Conservation (phyloP, 2,113 vertebrate genomes). For the Girardinichthys multiradiatus region DNA sequence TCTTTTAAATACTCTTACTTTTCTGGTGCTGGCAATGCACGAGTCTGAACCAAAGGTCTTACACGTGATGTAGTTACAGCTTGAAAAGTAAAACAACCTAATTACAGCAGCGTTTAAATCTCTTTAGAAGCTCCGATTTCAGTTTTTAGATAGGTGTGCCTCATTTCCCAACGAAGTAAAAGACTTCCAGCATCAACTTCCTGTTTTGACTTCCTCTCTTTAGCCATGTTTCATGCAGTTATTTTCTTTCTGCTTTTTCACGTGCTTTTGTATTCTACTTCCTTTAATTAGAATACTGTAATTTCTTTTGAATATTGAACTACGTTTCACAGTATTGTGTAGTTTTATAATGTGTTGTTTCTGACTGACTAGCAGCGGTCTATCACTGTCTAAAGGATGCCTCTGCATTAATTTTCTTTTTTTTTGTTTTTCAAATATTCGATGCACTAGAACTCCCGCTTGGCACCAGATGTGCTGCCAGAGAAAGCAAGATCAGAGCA, state of each 20-base stretch:
- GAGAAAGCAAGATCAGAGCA: background rate
- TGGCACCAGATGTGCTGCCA: too few relatives aligned
- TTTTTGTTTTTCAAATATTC: too few relatives aligned
- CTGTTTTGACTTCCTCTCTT: constrained; percentile 16
- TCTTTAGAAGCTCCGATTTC: background rate
- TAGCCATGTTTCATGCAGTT: constrained; percentile 13
- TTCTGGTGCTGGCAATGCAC: too few relatives aligned
- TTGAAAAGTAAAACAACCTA: background rate
- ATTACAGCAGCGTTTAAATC: background rate
- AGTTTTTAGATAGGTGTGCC: background rate
- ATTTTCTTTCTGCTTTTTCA: constrained; percentile 7
- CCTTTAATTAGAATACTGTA: background rate
- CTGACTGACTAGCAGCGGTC: too few relatives aligned
- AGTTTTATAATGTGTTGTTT: too few relatives aligned
- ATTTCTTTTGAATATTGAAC: background rate
- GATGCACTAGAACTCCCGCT: too few relatives aligned
- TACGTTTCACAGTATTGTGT: too few relatives aligned
- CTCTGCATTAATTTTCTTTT: too few relatives aligned
- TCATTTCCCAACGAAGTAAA: background rate
- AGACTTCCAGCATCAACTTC: background rate
- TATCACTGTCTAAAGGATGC: too few relatives aligned
- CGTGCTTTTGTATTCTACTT: background rate
- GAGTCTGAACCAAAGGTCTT: background rate
- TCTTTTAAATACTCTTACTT: too few relatives aligned
- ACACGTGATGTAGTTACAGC: background rate